Evolutionary conservation across 2,113 vertebrate genomes (phyloP).

Genomic region (Catharus minimus): DNA sequence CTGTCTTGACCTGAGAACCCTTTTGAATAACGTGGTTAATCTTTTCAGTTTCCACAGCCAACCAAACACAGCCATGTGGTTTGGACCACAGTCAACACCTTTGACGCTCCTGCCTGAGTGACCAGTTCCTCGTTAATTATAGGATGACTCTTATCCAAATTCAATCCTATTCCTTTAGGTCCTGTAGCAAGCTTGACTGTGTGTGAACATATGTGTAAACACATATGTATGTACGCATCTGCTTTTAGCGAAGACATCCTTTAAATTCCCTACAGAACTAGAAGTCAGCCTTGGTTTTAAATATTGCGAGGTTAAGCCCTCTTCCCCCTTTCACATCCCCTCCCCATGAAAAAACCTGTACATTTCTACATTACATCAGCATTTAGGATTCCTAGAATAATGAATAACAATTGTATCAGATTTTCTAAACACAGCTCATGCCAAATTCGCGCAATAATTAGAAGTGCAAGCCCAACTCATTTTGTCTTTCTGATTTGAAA

Average conservation of each 20-base stretch:
- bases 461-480: slow-evolving; percentile 43
- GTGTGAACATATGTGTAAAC: background rate
- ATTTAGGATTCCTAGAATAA: slow-evolving; percentile 32
- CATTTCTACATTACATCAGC: slow-evolving; percentile 19
- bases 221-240: background rate
- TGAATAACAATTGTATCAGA: slow-evolving; percentile 23
- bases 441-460: slow-evolving; percentile 28
- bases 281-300: slow-evolving; percentile 29
- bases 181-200: background rate
- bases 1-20: background rate
- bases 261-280: background rate
- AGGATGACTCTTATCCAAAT: background rate
- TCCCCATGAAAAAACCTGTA: background rate
- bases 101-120: background rate
- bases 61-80: background rate
- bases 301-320: background rate
- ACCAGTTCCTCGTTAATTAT: background rate
- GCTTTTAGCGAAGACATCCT: background rate
- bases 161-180: background rate
- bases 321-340: background rate
- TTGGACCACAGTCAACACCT: background rate
- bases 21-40: background rate
- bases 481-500: slow-evolving; percentile 45
- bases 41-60: background rate
- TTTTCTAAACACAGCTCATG: background rate